Evolutionary conservation across 2,888 invertebrate species (phyloP), one percentile per base, ranked within the genome.

Genomic region (Epinotia brunnichana): DNA sequence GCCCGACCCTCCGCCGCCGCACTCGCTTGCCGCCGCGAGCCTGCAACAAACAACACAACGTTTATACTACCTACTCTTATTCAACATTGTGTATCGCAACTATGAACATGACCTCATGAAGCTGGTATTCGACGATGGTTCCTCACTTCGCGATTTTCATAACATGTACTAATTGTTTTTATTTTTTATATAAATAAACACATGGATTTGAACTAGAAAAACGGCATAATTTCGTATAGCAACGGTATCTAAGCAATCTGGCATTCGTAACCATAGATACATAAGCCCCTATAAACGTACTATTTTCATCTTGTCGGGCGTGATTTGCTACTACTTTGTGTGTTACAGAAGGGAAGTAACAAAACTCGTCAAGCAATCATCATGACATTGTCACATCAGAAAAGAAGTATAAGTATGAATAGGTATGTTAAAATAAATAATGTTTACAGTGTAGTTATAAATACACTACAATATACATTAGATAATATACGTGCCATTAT

Each of bases 11-110:
- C 89, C 92, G 86, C 90, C 91, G 86, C 87, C 91, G 88, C 92
- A 92, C 91, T 91, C 92, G 88, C 91, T 92, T 88, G 89, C 92
- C 81, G 93, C 86, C 82, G 89, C 92, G 95, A 97, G 96, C 95
- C 97, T 97, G 94, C 56, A 95, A 94, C 82, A 87, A 35, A 71
- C 5, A 9, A 83, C 73, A 79, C 70, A 74, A 73, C 70, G 70
- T 24, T 70, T 29, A 21, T 24, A 57, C n/a, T 24, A n/a, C 21
- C n/a, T 24, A n/a, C 21, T 56, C 5, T 56, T 11, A 24, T 24
- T 17, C 11, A 10, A 13, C 4, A 13, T 44, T 5, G 44, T 44
- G 44, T 44, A n/a, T 15, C 15, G 15, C 15, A 44, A n/a, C 44
- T 5, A 44, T 44, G 13, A 11, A 41, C 13, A 44, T 15, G 4